Evolutionary conservation across 2,113 vertebrate genomes (phyloP), one percentile per base, ranked within the genome.

Genomic region (Diadophis punctatus): DNA sequence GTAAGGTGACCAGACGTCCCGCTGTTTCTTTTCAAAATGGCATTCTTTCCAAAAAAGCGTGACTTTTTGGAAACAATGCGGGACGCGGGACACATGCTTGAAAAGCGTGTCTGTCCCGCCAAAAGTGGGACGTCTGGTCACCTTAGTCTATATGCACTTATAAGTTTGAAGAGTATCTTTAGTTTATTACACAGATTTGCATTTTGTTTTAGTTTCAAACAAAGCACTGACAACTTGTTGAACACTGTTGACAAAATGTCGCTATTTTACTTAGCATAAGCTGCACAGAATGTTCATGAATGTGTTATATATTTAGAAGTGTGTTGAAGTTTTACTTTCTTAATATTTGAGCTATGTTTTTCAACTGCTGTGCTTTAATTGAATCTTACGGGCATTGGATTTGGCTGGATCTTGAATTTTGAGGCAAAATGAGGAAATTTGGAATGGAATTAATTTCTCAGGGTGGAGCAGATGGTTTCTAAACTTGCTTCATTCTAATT

Each of bases 141-240:
- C n/a, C n/a, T n/a, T n/a, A n/a, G n/a, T n/a, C n/a, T 95, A 95
- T 30, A 93, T 93, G 2, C 56, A 93, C 93, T 22, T 7, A 90
- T 25, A 84, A 52, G 89, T 22, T 94, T 94, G 39, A 0, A 6
- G 12, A 60, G 6, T 68, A 91, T 90, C 43, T 93, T 96, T 93
- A 93, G 87, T 93, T 93, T 63, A 84, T 43, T 55, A 46, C 51
- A 27, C 18, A 55, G 22, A 34, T 30, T 53, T 30, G 27, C 16
- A 55, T 91, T 86, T 34, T 39, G 14, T 55, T 55, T 85, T 55
- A 48, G 30, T 68, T 63, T 16, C 55, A 60, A 48, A 16, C 23
- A 89, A 89, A 60, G 9, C 25, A 43, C 16, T 11, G 3, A 51
- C n/a, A 30, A 90, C 84, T 48, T 91, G 34, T 84, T 52, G 23